Evolutionary conservation across 2,113 vertebrate species (phyloP).

Genomic region (Okapia johnstoni): DNA sequence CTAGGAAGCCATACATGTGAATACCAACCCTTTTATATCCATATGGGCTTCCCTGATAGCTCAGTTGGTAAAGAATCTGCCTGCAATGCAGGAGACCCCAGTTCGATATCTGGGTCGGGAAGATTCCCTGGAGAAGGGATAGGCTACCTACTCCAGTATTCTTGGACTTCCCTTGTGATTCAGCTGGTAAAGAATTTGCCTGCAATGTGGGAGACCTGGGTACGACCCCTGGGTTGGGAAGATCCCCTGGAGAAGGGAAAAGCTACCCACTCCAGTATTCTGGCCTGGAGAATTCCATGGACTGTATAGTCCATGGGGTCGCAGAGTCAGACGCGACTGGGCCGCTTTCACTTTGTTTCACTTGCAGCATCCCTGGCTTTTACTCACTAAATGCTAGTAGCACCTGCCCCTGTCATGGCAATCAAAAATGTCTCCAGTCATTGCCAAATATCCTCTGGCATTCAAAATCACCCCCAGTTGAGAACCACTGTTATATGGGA

Average conservation of each 20-base stretch:
- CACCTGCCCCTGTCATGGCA: too few species aligned
- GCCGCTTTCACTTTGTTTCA: background rate
- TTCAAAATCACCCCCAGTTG: too few species aligned
- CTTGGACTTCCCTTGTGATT: background rate
- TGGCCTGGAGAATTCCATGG: background rate
- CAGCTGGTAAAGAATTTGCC: background rate
- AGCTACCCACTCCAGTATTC: background rate
- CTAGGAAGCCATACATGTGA: background rate
- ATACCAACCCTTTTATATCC: background rate
- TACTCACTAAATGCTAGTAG: too few species aligned
- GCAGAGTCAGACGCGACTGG: background rate
- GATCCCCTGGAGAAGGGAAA: background rate
- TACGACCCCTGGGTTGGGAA: background rate
- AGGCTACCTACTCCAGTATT: background rate
- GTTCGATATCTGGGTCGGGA: background rate
- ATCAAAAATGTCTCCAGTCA: too few species aligned
- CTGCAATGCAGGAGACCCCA: background rate
- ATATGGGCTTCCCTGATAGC: background rate
- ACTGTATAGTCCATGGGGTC: background rate
- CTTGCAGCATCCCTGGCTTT: too few species aligned
- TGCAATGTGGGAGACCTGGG: background rate
- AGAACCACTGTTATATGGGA: too few species aligned
- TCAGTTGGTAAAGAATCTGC: background rate
- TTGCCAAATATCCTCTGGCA: too few species aligned
- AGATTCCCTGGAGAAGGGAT: background rate